Percentiles rank a stretch among this genome's conserved stretches.
phyloP scores from a whole-genome alignment of 2,113 vertebrate species.

The Pollimyrus isidori region DNA sequence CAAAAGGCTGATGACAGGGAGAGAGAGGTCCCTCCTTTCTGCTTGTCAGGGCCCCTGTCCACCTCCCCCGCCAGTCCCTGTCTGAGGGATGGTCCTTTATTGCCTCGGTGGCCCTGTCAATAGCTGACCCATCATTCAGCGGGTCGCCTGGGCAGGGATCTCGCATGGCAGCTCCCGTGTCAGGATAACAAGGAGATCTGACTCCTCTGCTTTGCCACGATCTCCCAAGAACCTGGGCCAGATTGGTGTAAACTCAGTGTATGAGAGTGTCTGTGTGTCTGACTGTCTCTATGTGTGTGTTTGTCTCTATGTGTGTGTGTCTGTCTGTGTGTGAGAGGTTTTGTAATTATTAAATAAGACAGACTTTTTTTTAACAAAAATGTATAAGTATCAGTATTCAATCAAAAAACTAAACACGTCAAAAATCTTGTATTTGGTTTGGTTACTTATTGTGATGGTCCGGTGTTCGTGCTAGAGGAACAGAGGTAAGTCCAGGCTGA shows the following conservation, averaged over 20 bases:
- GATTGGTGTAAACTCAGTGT: neutral
- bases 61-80: conserved; percentile 17
- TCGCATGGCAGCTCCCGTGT: conserved; percentile 9
- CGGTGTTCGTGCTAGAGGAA: no score
- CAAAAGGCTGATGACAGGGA: neutral
- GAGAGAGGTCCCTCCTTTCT: neutral
- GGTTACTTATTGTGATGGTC: no score
- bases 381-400: neutral
- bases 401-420: neutral
- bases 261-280: neutral
- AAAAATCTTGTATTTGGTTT: neutral
- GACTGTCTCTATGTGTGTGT: neutral
- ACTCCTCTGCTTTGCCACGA: neutral
- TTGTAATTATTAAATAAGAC: neutral
- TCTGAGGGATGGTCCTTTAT: conserved; percentile 61
- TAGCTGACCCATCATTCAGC: conserved; percentile 56
- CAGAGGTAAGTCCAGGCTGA: no score
- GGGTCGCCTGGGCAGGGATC: neutral
- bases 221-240: neutral
- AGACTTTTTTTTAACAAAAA: neutral
- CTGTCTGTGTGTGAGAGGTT: neutral
- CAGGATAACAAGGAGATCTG: conserved; percentile 27
- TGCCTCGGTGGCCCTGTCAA: conserved; percentile 66
- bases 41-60: conserved; percentile 52
- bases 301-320: neutral